Percentiles rank a stretch among this genome's conserved stretches.
Conservation (phyloP, 2,888 invertebrate genomes). For the Eupithecia dodoneata region DNA sequence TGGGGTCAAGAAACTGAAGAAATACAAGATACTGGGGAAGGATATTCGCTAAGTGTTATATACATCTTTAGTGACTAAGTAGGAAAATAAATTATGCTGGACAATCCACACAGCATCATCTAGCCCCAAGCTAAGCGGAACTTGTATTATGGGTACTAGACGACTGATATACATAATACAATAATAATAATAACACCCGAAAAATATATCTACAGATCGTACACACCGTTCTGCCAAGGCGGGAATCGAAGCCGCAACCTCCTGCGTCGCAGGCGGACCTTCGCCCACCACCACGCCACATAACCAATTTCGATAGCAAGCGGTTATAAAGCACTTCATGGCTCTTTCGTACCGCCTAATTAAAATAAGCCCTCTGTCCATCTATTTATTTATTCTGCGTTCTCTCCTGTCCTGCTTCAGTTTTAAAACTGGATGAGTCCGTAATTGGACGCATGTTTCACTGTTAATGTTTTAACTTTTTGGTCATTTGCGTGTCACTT, state of each 20-base stretch:
- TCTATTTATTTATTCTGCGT: not conserved
- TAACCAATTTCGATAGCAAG: not conserved
- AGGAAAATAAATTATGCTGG: too few relatives aligned
- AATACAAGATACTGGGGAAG: not conserved
- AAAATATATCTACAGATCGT: too few relatives aligned
- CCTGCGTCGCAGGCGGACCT: too few relatives aligned
- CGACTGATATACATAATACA: too few relatives aligned
- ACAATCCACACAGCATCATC: too few relatives aligned
- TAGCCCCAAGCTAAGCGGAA: too few relatives aligned
- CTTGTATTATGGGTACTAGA: too few relatives aligned
- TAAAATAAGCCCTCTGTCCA: not conserved
- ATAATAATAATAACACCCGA: too few relatives aligned
- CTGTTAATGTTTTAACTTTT: constrained; percentile 17
- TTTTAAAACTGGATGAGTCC: constrained; percentile 26
- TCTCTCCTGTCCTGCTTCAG: constrained; percentile 10
- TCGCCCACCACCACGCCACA: too few relatives aligned
- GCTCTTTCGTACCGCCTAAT: not conserved
- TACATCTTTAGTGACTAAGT: not conserved
- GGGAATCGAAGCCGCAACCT: too few relatives aligned
- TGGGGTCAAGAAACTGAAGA: not conserved
- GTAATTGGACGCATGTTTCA: constrained; percentile 32
- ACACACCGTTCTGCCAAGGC: too few relatives aligned
- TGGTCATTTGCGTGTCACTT: constrained; percentile 10
- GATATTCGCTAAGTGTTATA: not conserved
- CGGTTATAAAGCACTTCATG: not conserved